Percentiles rank a stretch among this genome's conserved stretches.
phyloP scores from a whole-genome alignment of 30 jellyfish, hydroid and myxozoan species.

The Cassiopea andromeda region DNA sequence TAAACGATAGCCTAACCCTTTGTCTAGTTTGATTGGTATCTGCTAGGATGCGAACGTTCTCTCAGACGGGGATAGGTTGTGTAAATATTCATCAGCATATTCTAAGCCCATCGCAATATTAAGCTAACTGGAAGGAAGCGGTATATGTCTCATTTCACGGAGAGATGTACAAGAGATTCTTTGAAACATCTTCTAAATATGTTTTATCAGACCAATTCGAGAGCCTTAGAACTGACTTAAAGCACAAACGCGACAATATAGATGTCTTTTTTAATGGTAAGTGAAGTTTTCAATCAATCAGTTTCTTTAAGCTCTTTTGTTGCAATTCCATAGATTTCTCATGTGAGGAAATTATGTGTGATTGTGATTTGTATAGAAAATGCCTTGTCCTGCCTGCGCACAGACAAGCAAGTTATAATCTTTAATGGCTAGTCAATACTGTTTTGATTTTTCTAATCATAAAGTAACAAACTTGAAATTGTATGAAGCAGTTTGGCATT shows the following conservation, averaged over 20 bases:
- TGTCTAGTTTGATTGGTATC: background rate
- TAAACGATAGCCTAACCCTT: background rate
- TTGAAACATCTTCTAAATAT: constrained; percentile 47
- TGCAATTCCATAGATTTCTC: background rate
- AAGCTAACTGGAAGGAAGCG: background rate
- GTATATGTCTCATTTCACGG: background rate
- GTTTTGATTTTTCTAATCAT: no score
- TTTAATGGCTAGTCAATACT: no score
- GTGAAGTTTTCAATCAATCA: background rate
- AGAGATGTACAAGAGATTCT: constrained; percentile 35
- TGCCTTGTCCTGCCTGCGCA: no score
- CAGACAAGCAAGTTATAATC: no score
- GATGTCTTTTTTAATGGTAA: constrained; percentile 12
- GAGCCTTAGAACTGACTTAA: constrained; percentile 14
- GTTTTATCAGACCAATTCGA: constrained; percentile 48
- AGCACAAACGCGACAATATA: constrained; percentile 18
- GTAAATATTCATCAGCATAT: background rate
- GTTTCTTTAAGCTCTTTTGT: background rate
- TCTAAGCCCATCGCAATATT: background rate
- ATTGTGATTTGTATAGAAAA: no score
- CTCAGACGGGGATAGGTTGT: background rate
- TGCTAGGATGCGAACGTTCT: background rate
- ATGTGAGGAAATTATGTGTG: background rate
- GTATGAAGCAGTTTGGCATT: no score
- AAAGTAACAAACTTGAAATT: no score